These are phyloP conservation scores for Bombyx mandarina DNA, from an alignment of 1,140 invertebrate genomes.

Conservation along the genomic window DNA sequence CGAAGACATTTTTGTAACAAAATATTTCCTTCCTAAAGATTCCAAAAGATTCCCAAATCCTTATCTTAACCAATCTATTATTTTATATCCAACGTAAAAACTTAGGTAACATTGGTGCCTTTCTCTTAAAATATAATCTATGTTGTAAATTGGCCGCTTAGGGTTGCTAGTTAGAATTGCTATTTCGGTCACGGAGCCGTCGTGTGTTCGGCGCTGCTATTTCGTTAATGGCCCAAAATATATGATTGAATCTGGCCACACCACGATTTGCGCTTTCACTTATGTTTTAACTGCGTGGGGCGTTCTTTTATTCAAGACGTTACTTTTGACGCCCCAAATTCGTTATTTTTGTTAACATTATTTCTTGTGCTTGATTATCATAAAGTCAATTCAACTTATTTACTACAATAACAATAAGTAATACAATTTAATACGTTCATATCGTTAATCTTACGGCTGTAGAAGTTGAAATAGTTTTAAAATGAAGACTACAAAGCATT, in stretches of 20 bases:
- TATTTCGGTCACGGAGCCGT: conserved; percentile 25
- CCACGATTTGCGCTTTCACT: not conserved
- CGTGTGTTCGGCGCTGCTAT: conserved; percentile 20
- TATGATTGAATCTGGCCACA: conserved; percentile 22
- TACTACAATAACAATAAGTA: not conserved
- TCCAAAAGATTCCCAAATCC: too few species aligned
- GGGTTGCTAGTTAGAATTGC: conserved; percentile 12
- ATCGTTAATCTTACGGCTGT: too few species aligned
- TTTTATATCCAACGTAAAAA: too few species aligned
- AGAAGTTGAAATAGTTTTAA: too few species aligned
- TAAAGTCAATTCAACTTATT: not conserved
- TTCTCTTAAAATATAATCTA: too few species aligned
- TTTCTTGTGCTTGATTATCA: conserved; percentile 4
- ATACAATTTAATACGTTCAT: too few species aligned
- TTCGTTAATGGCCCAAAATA: conserved; percentile 24
- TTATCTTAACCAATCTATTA: too few species aligned
- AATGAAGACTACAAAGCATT: too few species aligned
- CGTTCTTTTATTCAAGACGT: not conserved
- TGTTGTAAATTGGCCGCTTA: not conserved
- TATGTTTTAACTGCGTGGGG: not conserved
- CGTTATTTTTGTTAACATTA: not conserved
- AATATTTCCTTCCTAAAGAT: too few species aligned
- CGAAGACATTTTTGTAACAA: too few species aligned
- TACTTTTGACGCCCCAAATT: too few species aligned
- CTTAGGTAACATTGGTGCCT: too few species aligned